Evolutionary conservation across 2,113 vertebrate genomes (phyloP), one percentile per base, ranked within the genome.

Genomic region (Prinia subflava): DNA sequence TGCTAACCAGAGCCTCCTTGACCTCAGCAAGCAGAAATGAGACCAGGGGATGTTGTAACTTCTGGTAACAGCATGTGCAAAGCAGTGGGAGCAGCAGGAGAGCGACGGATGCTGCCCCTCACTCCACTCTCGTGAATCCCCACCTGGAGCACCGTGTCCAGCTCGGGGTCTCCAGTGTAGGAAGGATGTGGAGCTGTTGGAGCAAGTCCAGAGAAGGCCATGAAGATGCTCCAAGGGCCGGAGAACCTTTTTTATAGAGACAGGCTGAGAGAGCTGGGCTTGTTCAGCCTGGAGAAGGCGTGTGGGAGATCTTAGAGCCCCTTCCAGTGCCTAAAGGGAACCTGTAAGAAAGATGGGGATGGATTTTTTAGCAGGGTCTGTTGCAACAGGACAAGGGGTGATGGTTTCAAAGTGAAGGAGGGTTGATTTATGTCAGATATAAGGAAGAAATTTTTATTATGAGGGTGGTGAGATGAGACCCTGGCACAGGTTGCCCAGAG

Each of bases 111-210:
- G 24, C 69, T 82, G 53, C 6, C 31, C 9, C 13, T 75, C 49
- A 17, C 41, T 47, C 56, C 57, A 35, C 35, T 25, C 33, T 44
- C 0, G 0, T 44, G 68, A 63, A 18, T 19, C 10, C 19, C 37
- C 52, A 30, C 23, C 52, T 30, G 53, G 23, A 21, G 18, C 37
- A 59, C 27, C 4, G 1, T 20, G 37, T 28, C 44, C 69, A 53
- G 28, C 24, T 75, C 3, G 0, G 24, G 19, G 20, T 39, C 20
- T 23, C 33, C 20, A 39, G 0, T 2, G 3, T 3, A 12, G 30
- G 33, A 20, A 39, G 28, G 46, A 20, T 12, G 23, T 30, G 53
- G 24, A 75, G 19, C 39, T 67, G 33, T 8, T 30, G 37, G 33
- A 44, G 23, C 60, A 82, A 67, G 44, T 30, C 15, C 77, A 82